A percentile compares a stretch with the other conserved stretches of the same genome.
These are phyloP conservation scores for Poecilus cupreus DNA, from an alignment of 2,888 invertebrate species.

Conservation along the genomic window DNA sequence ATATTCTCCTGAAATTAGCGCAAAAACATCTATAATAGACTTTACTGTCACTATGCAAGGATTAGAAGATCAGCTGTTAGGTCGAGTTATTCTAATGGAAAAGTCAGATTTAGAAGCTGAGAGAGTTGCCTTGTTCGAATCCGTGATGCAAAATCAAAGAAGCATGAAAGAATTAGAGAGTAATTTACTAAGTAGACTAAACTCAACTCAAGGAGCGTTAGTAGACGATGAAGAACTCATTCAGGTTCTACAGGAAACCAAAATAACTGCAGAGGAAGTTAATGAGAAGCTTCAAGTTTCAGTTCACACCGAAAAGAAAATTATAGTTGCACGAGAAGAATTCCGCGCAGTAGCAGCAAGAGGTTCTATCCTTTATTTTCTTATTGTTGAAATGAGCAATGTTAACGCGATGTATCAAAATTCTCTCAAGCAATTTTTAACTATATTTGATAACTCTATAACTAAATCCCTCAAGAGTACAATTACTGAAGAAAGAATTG, in stretches of 20 bases:
- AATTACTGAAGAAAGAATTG: constrained; percentile 89
- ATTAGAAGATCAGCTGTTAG: constrained; percentile 94
- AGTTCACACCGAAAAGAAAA: constrained; percentile 95
- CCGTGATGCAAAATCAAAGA: constrained; percentile 96
- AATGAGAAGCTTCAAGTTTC: constrained; percentile 94
- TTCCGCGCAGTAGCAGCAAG: constrained; percentile 95
- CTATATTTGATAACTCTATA: constrained; percentile 94
- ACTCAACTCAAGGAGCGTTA: constrained; percentile 93
- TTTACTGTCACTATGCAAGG: constrained; percentile 98
- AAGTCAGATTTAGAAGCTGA: constrained; percentile 97
- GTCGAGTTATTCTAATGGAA: constrained; percentile 95
- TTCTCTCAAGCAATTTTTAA: constrained; percentile 94
- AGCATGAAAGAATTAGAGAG: constrained; percentile 97
- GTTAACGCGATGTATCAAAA: constrained; percentile 98
- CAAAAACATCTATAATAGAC: constrained; percentile 97
- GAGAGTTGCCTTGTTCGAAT: constrained; percentile 93
- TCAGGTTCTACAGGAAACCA: constrained; percentile 86
- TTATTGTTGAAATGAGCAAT: constrained; percentile 97
- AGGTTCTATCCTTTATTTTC: constrained; percentile 95
- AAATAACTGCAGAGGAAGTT: constrained; percentile 94
- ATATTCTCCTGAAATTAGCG: constrained; percentile 97
- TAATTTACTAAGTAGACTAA: constrained; percentile 91
- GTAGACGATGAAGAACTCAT: constrained; percentile 98
- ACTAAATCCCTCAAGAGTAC: constrained; percentile 91
- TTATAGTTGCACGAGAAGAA: constrained; percentile 94